Percentiles rank a stretch among this genome's conserved stretches.
phyloP scores from a whole-genome alignment of 1,140 invertebrate species.

The Ceratosolen solmsi region DNA sequence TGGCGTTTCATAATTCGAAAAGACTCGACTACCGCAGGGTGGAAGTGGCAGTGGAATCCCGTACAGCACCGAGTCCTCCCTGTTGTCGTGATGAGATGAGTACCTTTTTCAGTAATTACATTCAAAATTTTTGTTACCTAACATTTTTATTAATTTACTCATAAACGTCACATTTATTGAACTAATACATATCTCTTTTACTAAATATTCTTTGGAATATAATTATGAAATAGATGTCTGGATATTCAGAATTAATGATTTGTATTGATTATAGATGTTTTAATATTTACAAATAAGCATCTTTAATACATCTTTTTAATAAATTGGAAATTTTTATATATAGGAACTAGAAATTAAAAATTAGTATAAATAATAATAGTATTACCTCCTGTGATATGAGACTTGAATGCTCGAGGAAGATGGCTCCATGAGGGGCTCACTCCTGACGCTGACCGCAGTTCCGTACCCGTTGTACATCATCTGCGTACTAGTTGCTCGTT shows the following conservation, averaged over 20 bases:
- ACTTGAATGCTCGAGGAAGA: constrained; percentile 15
- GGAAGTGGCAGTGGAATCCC: constrained; percentile 56
- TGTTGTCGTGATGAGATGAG: constrained; percentile 47
- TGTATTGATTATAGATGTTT: no score
- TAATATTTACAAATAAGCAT: no score
- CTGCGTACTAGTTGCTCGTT: constrained; percentile 57
- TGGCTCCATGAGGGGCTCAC: constrained; percentile 59
- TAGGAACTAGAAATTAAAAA: not conserved
- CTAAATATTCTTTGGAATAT: no score
- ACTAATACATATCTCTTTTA: no score
- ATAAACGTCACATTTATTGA: no score
- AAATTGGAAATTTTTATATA: no score
- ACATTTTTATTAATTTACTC: no score
- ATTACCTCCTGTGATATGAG: constrained; percentile 26
- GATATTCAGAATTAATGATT: no score
- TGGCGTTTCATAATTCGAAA: constrained; percentile 57
- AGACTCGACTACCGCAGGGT: constrained; percentile 54
- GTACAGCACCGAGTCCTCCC: constrained; percentile 57
- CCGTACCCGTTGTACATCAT: constrained; percentile 54
- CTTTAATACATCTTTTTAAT: no score
- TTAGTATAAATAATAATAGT: not conserved
- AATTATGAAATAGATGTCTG: no score
- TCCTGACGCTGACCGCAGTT: constrained; percentile 62
- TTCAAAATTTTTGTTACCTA: no score
- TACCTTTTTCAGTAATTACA: not conserved